Evolutionary conservation across 2,797 vertebrate genomes (phyloP), one percentile per base, ranked within the genome.

Genomic region (Enteromius fasciolatus): DNA sequence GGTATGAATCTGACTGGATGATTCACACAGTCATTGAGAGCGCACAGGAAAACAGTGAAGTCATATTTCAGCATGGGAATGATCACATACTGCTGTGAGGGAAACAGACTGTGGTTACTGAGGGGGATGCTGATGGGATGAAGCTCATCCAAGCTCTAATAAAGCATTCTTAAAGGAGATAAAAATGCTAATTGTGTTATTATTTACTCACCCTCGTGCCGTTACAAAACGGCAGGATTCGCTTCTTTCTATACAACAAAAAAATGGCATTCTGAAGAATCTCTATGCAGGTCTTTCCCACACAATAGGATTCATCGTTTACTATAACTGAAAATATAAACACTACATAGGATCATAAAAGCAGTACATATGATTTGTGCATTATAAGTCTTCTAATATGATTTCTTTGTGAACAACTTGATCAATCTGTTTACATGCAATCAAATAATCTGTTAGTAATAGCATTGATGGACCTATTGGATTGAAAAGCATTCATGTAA

Each of bases 1-100:
- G 90, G 92, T 92, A 91, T 91, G 93, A 91, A 92, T 92, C 91
- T 90, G 91, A 93, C 91, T 91, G 90, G 86, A 85, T 90, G 91
- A 92, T 87, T 93, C 90, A 91, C 88, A 88, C 85, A 87, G 86
- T 80, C 87, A 90, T 91, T 91, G 87, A 46, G 63, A 80, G 82
- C 1, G 84, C 72, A 61, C 11, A 20, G 48, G 31, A 83, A 80
- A 79, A 73, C 54, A 31, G 31, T 31, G 31, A 31, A 64, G 54
- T 78, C 63, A 74, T 63, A 74, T 78, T 44, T 81, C 39, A 78
- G 20, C 48, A 41, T 39, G 48, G 64, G 33, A 80, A 75, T 25
- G 15, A 39, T 57, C 20, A 61, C 25, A 61, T 15, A 44, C 66
- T 54, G 44, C 41, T 20, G n/a, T 31, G 50, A 48, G 46, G 52